Conservation (phyloP, 2,797 vertebrate genomes). For the Lutjanus argentimaculatus region DNA sequence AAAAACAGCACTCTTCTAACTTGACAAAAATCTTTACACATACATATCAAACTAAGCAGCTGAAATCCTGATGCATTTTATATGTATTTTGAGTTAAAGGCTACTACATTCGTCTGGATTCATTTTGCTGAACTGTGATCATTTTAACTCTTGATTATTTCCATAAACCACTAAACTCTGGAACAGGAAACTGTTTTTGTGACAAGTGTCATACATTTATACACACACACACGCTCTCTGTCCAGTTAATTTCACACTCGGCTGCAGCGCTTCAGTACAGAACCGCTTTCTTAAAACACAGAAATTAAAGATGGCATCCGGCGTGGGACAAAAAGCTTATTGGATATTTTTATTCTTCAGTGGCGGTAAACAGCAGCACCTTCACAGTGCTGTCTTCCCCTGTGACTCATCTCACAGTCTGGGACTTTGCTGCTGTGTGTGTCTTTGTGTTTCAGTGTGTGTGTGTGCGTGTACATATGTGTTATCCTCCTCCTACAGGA, state of each 20-base stretch:
- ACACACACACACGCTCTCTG: slow-evolving; percentile 25
- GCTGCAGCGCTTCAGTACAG: slow-evolving; percentile 50
- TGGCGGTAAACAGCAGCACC: slow-evolving; percentile 35
- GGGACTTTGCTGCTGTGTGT: slow-evolving; percentile 1
- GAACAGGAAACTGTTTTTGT: background rate
- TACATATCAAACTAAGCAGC: background rate
- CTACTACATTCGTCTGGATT: background rate
- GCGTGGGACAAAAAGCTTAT: slow-evolving; percentile 30
- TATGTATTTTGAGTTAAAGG: background rate
- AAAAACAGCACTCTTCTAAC: too few relatives aligned
- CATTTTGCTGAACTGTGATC: background rate
- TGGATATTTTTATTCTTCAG: slow-evolving; percentile 42
- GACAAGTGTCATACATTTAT: background rate
- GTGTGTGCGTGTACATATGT: slow-evolving; percentile 1
- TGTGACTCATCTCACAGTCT: slow-evolving; percentile 40
- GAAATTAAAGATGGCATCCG: slow-evolving; percentile 42
- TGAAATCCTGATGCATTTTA: background rate
- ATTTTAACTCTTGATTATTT: background rate
- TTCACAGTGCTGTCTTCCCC: slow-evolving; percentile 13
- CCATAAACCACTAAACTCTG: background rate
- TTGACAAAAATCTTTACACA: background rate
- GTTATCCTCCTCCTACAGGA: slow-evolving; percentile 53
- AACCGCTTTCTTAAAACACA: slow-evolving; percentile 52
- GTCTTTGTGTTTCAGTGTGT: background rate
- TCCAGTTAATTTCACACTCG: slow-evolving; percentile 73